These are phyloP conservation scores for Charaxes varanes DNA, from an alignment of 1,140 invertebrate species.

Conservation along the genomic window DNA sequence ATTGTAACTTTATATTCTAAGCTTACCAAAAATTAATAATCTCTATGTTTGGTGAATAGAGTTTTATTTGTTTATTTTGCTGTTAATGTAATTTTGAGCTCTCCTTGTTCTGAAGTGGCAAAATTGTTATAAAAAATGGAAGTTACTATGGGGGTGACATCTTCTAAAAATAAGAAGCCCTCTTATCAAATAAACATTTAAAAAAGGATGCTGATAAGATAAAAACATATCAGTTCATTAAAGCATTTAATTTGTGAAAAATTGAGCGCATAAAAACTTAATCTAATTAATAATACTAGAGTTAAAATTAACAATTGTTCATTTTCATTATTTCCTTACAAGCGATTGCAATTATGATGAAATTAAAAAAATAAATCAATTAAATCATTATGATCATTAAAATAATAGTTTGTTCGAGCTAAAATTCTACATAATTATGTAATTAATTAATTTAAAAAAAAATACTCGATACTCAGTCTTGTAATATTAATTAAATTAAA, in stretches of 20 bases:
- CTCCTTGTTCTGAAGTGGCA: too few species aligned
- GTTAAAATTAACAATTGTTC: constrained; percentile 14
- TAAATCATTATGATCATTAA: constrained; percentile 19
- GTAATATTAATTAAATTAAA: constrained; percentile 17
- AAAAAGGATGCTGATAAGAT: constrained; percentile 2
- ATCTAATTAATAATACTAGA: constrained; percentile 25
- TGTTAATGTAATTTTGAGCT: too few species aligned
- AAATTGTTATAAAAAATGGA: too few species aligned
- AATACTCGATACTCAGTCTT: constrained; percentile 35
- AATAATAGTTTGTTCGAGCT: constrained; percentile 2
- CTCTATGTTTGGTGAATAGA: too few species aligned
- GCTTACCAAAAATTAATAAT: too few species aligned
- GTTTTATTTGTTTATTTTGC: too few species aligned
- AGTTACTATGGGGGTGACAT: too few species aligned
- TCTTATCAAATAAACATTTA: too few species aligned
- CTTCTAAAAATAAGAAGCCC: too few species aligned
- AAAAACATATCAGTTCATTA: constrained; percentile 30
- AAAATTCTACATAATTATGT: constrained; percentile 4
- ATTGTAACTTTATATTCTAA: too few species aligned
- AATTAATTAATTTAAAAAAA: too few species aligned
- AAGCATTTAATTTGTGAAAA: constrained; percentile 62
- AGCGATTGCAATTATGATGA: constrained; percentile 5
- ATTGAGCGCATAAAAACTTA: constrained; percentile 62
- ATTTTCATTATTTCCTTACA: constrained; percentile 14
- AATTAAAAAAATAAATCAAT: constrained; percentile 15